A percentile compares a stretch with the other conserved stretches of the same genome.
Conservation (phyloP, 2,888 invertebrate species). For the Eubasilissa splendida region DNA sequence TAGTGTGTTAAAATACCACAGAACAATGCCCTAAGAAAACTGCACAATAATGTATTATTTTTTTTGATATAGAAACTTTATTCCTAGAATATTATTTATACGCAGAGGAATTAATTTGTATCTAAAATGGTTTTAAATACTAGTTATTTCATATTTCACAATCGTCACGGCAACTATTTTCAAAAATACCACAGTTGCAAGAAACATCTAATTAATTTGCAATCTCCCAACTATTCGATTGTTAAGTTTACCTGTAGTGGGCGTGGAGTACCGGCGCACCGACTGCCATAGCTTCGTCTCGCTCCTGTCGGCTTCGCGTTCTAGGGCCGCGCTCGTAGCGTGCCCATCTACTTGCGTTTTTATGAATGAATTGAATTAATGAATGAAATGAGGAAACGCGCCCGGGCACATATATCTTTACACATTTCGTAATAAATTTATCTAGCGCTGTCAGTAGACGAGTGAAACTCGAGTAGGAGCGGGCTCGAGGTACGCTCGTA, state of each 20-base stretch:
- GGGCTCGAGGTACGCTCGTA: not conserved
- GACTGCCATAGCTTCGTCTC: conserved; percentile 19
- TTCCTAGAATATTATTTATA: too few species aligned
- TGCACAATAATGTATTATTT: too few species aligned
- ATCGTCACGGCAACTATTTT: too few species aligned
- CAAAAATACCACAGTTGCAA: too few species aligned
- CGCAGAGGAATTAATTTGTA: too few species aligned
- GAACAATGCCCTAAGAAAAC: too few species aligned
- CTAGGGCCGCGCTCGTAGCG: conserved; percentile 43
- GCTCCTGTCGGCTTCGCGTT: conserved; percentile 7
- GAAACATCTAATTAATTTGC: too few species aligned
- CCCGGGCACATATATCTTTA: conserved; percentile 44
- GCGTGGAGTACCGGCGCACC: not conserved
- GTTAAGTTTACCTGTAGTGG: not conserved
- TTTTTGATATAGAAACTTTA: too few species aligned
- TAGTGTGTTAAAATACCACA: too few species aligned
- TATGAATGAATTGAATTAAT: conserved; percentile 59
- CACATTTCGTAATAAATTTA: conserved; percentile 57
- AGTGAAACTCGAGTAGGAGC: conserved; percentile 47
- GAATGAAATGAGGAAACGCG: conserved; percentile 58
- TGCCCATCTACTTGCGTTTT: conserved; percentile 50
- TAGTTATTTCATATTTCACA: too few species aligned
- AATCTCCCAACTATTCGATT: too few species aligned
- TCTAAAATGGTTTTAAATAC: too few species aligned
- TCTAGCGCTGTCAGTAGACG: conserved; percentile 45